Conservation (phyloP, 2,797 vertebrate genomes). For the Hippocampus kuda region DNA sequence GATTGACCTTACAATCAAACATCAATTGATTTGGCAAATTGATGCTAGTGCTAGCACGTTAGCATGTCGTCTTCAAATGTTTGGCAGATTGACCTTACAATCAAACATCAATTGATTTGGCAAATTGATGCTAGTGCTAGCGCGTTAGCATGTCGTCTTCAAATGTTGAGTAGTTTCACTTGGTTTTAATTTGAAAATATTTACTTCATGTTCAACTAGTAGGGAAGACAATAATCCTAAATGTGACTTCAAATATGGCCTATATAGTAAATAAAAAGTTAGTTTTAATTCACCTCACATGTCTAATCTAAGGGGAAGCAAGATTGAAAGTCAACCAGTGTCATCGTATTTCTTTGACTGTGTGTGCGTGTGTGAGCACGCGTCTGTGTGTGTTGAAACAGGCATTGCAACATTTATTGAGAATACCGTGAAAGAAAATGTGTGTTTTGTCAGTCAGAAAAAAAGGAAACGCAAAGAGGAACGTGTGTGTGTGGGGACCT, state of each 20-base stretch:
- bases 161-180: not conserved
- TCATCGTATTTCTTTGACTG: not conserved
- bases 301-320: not conserved
- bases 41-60: no score
- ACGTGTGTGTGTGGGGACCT: not conserved
- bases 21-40: no score
- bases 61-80: no score
- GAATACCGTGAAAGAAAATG: not conserved
- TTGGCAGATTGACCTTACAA: not conserved
- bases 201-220: not conserved
- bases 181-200: not conserved
- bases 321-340: not conserved
- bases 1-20: not conserved
- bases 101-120: not conserved
- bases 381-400: not conserved
- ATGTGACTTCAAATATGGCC: not conserved
- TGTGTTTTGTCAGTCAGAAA: not conserved
- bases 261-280: not conserved
- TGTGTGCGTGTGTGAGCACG: not conserved
- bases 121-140: no score
- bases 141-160: no score
- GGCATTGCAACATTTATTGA: not conserved
- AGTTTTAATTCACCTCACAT: not conserved
- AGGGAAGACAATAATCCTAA: not conserved
- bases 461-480: conserved; percentile 1